A percentile compares a stretch with the other conserved stretches of the same genome.
phyloP scores from a whole-genome alignment of 2,888 invertebrate genomes.

The Drosophila quinaria region DNA sequence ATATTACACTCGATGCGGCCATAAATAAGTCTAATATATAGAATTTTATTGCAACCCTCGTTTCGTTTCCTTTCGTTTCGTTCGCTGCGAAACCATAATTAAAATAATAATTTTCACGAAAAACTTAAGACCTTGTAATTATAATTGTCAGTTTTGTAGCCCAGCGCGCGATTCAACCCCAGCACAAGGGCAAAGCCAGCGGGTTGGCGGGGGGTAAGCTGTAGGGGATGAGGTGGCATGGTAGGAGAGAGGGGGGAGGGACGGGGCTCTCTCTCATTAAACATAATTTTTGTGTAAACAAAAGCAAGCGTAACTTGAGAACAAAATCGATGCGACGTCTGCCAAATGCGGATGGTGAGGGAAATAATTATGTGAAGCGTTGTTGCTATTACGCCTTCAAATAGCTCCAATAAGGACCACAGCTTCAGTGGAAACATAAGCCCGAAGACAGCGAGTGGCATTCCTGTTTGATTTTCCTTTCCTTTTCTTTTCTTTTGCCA shows the following conservation, averaged over 20 bases:
- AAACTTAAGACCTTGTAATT: constrained; percentile 84
- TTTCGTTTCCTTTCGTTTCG: constrained; percentile 7
- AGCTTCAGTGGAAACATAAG: neutral
- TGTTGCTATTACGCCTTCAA: constrained; percentile 31
- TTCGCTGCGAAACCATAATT: constrained; percentile 70
- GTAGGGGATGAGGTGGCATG: neutral
- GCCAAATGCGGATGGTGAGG: constrained; percentile 11
- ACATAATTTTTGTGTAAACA: constrained; percentile 81
- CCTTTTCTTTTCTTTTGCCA: neutral
- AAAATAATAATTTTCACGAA: constrained; percentile 84
- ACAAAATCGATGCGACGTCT: constrained; percentile 72
- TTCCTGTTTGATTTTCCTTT: neutral
- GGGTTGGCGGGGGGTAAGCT: constrained; percentile 1
- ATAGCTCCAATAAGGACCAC: constrained; percentile 13
- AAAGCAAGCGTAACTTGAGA: constrained; percentile 75
- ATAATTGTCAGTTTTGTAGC: constrained; percentile 81
- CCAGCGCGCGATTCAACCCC: constrained; percentile 54
- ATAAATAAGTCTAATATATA: constrained; percentile 43
- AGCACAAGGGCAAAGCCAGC: constrained; percentile 23
- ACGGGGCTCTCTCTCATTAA: constrained; percentile 73
- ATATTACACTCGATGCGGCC: constrained; percentile 37
- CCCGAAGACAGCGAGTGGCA: neutral
- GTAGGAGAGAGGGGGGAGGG: no score
- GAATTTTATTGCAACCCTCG: constrained; percentile 58
- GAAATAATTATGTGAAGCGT: constrained; percentile 51